A percentile compares a stretch with the other conserved stretches of the same genome.
Conservation (phyloP, 2,888 invertebrate genomes). For the Lasioglossum zephyrum region DNA sequence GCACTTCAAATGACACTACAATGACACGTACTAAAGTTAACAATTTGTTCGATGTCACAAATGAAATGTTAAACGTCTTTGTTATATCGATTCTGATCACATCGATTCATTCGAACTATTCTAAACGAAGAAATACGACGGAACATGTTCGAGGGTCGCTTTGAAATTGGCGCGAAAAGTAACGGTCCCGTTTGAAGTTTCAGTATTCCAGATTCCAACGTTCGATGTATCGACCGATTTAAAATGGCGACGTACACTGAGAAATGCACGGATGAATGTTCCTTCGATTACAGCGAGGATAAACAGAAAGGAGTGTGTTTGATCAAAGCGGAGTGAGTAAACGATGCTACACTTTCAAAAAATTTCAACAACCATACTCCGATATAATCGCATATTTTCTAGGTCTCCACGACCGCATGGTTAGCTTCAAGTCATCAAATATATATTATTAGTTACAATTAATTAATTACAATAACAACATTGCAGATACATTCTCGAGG, state of each 20-base stretch:
- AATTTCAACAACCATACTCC: not conserved
- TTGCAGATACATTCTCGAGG: constrained; percentile 84
- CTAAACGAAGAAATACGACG: not conserved
- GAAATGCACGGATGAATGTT: constrained; percentile 68
- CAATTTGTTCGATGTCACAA: no score
- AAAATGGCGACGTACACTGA: constrained; percentile 74
- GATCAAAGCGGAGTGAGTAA: constrained; percentile 85
- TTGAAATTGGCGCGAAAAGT: not conserved
- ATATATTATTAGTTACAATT: not conserved
- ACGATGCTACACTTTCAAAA: not conserved
- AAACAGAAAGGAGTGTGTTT: constrained; percentile 83
- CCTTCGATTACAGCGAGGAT: constrained; percentile 75
- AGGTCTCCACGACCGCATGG: constrained; percentile 41
- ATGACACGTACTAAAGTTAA: no score
- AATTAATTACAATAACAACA: not conserved
- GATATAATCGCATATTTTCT: not conserved
- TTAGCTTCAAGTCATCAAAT: not conserved
- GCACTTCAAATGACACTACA: no score
- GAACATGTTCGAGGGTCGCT: not conserved
- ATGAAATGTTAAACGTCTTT: not conserved
- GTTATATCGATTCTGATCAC: not conserved
- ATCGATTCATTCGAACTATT: not conserved
- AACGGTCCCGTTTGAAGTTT: not conserved
- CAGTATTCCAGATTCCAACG: not conserved
- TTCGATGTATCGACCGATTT: constrained; percentile 18